Conservation (phyloP, 2,888 invertebrate species). For the Drosophila glabriapex region DNA sequence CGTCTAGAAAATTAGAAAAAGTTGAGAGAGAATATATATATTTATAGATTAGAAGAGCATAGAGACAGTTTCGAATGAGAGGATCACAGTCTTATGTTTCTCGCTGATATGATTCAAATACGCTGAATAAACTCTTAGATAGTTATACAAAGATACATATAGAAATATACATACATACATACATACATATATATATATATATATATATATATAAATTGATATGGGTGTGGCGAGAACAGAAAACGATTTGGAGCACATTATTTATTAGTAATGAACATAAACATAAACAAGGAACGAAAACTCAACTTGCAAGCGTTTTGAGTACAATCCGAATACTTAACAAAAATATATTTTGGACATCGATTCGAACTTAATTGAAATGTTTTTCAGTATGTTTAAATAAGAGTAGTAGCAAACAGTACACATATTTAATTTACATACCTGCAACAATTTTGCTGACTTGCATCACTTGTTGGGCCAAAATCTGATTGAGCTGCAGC, state of each 20-base stretch:
- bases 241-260: conserved; percentile 46
- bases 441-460: conserved; percentile 98
- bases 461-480: conserved; percentile 97
- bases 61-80: conserved; percentile 65
- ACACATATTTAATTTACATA: conserved; percentile 86
- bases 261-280: conserved; percentile 63
- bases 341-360: conserved; percentile 45
- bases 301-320: conserved; percentile 64
- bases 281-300: conserved; percentile 68
- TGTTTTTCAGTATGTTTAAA: conserved; percentile 11
- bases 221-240: conserved; percentile 23
- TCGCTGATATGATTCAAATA: conserved; percentile 44
- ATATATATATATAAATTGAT: conserved; percentile 22
- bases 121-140: conserved; percentile 56
- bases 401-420: not conserved
- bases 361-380: conserved; percentile 54
- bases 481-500: conserved; percentile 95
- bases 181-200: conserved; percentile 15
- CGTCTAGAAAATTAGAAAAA: conserved; percentile 85
- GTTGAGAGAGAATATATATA: conserved; percentile 81
- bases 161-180: conserved; percentile 21
- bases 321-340: conserved; percentile 46
- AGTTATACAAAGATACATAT: conserved; percentile 43
- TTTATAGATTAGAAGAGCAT: conserved; percentile 81
- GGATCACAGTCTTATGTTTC: conserved; percentile 19